These are phyloP conservation scores for Aphaenogaster ashmeadi DNA, from an alignment of 1,140 invertebrate genomes.

Conservation along the genomic window DNA sequence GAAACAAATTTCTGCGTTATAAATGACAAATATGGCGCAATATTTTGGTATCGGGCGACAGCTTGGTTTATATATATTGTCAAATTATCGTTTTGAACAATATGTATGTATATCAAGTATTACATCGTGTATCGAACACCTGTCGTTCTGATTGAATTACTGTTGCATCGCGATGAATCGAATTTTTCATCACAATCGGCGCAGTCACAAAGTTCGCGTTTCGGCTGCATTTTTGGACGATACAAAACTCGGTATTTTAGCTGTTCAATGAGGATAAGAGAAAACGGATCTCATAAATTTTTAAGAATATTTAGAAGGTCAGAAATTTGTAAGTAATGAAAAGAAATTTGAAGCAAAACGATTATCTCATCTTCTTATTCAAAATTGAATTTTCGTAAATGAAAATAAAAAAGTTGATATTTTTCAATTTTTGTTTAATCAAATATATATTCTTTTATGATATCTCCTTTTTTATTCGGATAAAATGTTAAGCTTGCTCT, in stretches of 20 bases:
- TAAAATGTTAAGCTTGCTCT: background rate
- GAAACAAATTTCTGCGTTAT: background rate
- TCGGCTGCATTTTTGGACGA: background rate
- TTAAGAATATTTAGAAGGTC: background rate
- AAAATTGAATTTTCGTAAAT: conserved; percentile 6
- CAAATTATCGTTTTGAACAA: conserved; percentile 44
- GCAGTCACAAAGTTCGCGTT: conserved; percentile 10
- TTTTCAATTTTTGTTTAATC: background rate
- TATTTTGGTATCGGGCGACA: conserved; percentile 13
- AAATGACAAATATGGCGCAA: conserved; percentile 2
- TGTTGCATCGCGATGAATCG: conserved; percentile 18
- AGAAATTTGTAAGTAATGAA: background rate
- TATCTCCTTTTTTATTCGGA: background rate
- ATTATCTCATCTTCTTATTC: background rate
- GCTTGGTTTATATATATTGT: conserved; percentile 19
- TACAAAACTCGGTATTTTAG: background rate
- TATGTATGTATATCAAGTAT: conserved; percentile 22
- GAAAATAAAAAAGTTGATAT: background rate
- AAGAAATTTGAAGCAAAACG: background rate
- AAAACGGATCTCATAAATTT: background rate
- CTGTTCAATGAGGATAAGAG: background rate
- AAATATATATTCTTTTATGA: background rate
- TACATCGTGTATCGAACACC: conserved; percentile 27
- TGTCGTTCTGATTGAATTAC: conserved; percentile 42
- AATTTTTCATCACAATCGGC: conserved; percentile 21